Evolutionary conservation across 1,140 invertebrate genomes (phyloP).

Genomic region (Trigoniulus corallinus): DNA sequence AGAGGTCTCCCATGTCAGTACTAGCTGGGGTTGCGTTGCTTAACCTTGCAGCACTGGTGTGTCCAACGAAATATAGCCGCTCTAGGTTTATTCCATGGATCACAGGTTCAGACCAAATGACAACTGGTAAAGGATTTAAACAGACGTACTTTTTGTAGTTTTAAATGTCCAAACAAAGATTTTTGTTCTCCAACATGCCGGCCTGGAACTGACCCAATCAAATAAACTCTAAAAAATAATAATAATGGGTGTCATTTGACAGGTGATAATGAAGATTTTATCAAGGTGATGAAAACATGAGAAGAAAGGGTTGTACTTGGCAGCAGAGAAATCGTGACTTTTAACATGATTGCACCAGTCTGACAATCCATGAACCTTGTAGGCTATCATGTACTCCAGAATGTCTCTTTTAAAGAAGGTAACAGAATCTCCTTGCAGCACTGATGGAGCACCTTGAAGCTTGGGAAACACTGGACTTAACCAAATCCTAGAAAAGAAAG

Average conservation of each 20-base stretch:
- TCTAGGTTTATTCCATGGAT: too few relatives aligned
- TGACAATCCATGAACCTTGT: constrained; percentile 44
- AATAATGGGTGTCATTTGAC: background rate
- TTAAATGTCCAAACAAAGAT: constrained; percentile 49
- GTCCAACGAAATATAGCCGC: too few relatives aligned
- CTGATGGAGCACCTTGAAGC: constrained; percentile 32
- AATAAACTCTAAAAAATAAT: constrained; percentile 45
- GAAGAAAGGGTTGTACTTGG: constrained; percentile 47
- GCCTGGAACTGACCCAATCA: constrained; percentile 69
- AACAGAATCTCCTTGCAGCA: constrained; percentile 51
- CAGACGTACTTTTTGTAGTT: constrained; percentile 36
- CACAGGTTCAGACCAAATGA: too few relatives aligned
- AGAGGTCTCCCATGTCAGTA: too few relatives aligned
- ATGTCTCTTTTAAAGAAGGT: constrained; percentile 75
- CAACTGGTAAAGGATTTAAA: too few relatives aligned
- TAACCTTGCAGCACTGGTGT: too few relatives aligned
- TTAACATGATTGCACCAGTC: constrained; percentile 57
- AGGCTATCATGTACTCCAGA: constrained; percentile 58
- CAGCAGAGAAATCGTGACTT: constrained; percentile 53
- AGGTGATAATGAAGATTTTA: background rate
- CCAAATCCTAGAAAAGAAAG: constrained; percentile 46
- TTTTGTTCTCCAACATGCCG: constrained; percentile 40
- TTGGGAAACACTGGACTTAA: constrained; percentile 59
- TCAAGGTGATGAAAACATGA: constrained; percentile 15
- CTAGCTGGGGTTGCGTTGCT: too few relatives aligned